phyloP scores from a whole-genome alignment of 1,140 invertebrate genomes.

The Brachionus rubens region DNA sequence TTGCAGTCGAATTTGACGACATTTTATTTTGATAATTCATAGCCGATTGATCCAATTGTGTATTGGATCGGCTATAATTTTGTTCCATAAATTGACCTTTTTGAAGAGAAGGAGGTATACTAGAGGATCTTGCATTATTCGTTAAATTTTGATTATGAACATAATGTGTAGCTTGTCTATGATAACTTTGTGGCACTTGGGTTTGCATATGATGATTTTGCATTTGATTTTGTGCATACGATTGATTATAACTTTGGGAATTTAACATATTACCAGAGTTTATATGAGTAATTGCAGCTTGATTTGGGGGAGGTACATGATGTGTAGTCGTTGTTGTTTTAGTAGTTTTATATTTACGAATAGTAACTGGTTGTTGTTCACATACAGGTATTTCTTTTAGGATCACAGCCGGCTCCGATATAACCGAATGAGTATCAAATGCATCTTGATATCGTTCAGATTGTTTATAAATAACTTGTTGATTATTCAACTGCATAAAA shows the following conservation, averaged over 20 bases:
- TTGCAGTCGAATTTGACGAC: background rate
- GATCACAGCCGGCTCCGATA: conserved; percentile 6
- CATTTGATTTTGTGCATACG: background rate
- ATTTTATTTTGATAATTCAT: background rate
- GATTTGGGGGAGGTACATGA: background rate
- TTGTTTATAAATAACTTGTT: background rate
- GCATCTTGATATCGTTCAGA: conserved; percentile 13
- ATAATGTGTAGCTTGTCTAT: background rate
- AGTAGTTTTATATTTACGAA: conserved; percentile 45
- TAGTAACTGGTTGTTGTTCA: background rate
- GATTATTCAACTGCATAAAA: conserved; percentile 1
- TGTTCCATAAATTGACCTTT: background rate
- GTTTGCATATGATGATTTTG: too few relatives aligned
- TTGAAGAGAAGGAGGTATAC: conserved; percentile 14
- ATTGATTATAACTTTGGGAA: background rate
- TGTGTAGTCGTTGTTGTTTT: conserved; percentile 43
- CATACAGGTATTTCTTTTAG: background rate
- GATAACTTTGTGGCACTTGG: background rate
- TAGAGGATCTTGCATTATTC: background rate
- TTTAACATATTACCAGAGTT: background rate
- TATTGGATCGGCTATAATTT: background rate
- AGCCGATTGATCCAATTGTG: conserved; percentile 3
- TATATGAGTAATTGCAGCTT: background rate
- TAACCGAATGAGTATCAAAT: conserved; percentile 35
- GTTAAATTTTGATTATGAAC: background rate